Conservation (phyloP, 92 coral and sea anemone genomes). For the Heliopora coerulea region DNA sequence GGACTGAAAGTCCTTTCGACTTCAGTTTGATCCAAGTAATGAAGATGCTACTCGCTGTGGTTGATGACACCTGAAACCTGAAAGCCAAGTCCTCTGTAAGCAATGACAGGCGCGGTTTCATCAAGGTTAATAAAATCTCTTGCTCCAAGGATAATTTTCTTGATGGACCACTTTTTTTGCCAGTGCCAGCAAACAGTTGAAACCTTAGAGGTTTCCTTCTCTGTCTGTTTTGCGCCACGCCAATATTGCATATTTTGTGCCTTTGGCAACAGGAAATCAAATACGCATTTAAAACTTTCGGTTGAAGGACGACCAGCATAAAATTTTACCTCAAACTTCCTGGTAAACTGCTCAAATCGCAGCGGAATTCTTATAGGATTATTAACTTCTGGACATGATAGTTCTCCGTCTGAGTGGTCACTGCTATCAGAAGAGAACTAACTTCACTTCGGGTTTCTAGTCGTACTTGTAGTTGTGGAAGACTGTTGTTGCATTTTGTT, state of each 20-base stretch:
- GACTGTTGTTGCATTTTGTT: too few relatives aligned
- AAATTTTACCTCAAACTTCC: conserved; percentile 32
- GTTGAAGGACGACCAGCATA: conserved; percentile 46
- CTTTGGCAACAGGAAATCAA: too few relatives aligned
- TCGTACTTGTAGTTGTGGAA: too few relatives aligned
- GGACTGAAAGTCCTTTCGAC: conserved; percentile 63
- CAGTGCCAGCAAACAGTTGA: conserved; percentile 35
- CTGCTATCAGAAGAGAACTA: too few relatives aligned
- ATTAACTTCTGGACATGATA: neutral
- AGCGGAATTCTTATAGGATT: conserved; percentile 16
- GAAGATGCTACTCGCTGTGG: too few relatives aligned
- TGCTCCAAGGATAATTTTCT: conserved; percentile 37
- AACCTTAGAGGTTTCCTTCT: conserved; percentile 35
- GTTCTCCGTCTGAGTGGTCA: neutral
- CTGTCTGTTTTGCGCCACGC: conserved; percentile 56
- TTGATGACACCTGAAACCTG: too few relatives aligned
- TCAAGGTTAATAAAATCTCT: conserved; percentile 8
- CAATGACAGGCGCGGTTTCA: conserved; percentile 34
- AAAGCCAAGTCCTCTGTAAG: conserved; percentile 40
- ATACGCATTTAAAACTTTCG: conserved; percentile 45
- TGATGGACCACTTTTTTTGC: conserved; percentile 40
- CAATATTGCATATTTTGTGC: too few relatives aligned
- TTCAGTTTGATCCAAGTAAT: conserved; percentile 58
- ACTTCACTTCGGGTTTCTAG: too few relatives aligned
- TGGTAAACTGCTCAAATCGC: conserved; percentile 50